Conservation (phyloP, 1,140 invertebrate genomes). For the Leptopilina boulardi region DNA sequence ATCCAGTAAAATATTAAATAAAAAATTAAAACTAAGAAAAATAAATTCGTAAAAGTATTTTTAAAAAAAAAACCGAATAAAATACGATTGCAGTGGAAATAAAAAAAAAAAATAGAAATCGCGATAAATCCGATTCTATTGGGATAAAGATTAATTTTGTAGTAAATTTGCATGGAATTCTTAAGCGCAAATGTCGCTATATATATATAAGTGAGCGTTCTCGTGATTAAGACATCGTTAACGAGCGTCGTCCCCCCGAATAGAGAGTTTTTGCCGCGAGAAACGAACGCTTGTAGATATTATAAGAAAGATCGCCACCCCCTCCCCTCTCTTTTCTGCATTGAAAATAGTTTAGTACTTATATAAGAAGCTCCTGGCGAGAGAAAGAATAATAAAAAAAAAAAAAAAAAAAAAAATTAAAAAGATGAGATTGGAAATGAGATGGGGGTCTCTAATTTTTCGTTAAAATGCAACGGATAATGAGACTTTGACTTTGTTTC, state of each 20-base stretch:
- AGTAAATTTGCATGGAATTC: slow-evolving; percentile 53
- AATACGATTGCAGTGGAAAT: too few species aligned
- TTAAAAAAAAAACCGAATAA: too few species aligned
- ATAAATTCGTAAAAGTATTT: too few species aligned
- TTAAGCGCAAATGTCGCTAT: slow-evolving; percentile 42
- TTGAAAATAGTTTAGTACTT: slow-evolving; percentile 1
- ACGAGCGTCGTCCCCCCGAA: slow-evolving; percentile 49
- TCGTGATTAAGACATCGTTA: slow-evolving; percentile 59
- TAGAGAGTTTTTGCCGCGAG: background rate
- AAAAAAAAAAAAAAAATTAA: too few species aligned
- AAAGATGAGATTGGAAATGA: slow-evolving; percentile 5
- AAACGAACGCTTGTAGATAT: background rate
- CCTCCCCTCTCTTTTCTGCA: too few species aligned
- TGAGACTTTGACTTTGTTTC: slow-evolving; percentile 9
- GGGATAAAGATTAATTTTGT: background rate
- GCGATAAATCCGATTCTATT: background rate
- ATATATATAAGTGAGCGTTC: slow-evolving; percentile 29
- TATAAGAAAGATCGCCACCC: background rate
- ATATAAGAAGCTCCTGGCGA: background rate
- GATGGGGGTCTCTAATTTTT: slow-evolving; percentile 1
- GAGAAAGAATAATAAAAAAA: too few species aligned
- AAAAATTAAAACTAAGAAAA: too few species aligned
- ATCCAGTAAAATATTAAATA: too few species aligned
- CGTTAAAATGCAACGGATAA: slow-evolving; percentile 5
- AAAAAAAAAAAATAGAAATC: too few species aligned